phyloP scores from a whole-genome alignment of 2,888 invertebrate genomes.

The Aporophyla nigra region DNA sequence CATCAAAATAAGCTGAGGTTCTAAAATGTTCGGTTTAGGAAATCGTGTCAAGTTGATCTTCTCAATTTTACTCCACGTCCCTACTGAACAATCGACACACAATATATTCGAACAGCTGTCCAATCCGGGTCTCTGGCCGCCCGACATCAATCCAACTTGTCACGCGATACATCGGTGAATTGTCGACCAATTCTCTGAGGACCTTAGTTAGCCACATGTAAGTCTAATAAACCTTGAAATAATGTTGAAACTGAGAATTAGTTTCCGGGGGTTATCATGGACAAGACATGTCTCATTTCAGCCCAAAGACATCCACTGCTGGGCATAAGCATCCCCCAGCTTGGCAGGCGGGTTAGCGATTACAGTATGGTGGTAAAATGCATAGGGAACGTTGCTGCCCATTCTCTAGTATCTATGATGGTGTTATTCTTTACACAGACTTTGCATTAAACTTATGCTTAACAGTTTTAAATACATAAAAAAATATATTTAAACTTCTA shows the following conservation, averaged over 20 bases:
- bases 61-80: not conserved
- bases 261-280: not conserved
- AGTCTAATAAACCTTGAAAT: constrained; percentile 5
- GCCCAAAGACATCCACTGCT: no score
- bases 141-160: constrained; percentile 15
- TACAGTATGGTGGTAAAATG: no score
- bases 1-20: no score
- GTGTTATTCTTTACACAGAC: no score
- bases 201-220: not conserved
- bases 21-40: not conserved
- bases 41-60: not conserved
- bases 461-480: not conserved
- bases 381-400: no score
- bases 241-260: not conserved
- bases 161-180: not conserved
- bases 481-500: no score
- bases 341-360: no score
- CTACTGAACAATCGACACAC: not conserved
- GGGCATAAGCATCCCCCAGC: not conserved
- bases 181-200: not conserved
- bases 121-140: not conserved
- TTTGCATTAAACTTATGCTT: not conserved
- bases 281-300: not conserved
- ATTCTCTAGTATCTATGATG: not conserved
- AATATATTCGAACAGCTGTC: constrained; percentile 24